Base-by-base conservation (phyloP, 2,888 invertebrate genomes). In the Caenorhabditis sp. region DNA sequence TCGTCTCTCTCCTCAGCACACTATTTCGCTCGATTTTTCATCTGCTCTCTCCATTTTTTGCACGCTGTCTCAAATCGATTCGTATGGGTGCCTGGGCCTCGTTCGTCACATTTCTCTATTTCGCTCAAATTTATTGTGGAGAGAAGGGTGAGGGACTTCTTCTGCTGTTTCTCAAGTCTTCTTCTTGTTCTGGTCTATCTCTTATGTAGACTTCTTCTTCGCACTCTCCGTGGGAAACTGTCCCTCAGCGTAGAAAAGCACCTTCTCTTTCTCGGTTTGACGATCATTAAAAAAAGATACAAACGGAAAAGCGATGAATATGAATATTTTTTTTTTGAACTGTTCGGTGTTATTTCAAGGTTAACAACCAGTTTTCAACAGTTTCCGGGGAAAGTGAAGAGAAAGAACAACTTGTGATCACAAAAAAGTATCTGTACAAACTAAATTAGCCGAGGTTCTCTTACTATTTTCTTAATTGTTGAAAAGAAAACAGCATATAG, bases 81-180 rank as follows among this genome's bases (percentile, higher is more conserved):
- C 38, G n/a, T 23, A 23, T 36, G 27, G 14, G 21, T 25, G 60
- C 60, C 60, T 60, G 60, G 23, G 60, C 60, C 60, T 60, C 60
- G 60, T n/a, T 31, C 59, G 49, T 26, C 62, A 23, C 49, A 23
- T 53, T 53, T 62, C 62, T 62, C 62, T 53, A 53, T 53, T 53
- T 53, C 53, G 21, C 21, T 53, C 53, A 23, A 21, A 20, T 53
- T 23, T 53, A 53, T 53, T 23, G 21, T 23, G 8, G 53, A 3
- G 53, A 53, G 5, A 26, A 4, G 17, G 26, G 14, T 7, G 27
- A 57, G 23, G 38, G 17, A 58, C 38, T 58, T 36, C n/a, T 58
- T 20, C 12, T 36, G 17, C 58, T 57, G 27, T 23, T 25, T 26
- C 57, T 57, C 27, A n/a, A n/a, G 17, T 27, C 57, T 20, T 57